phyloP scores from a whole-genome alignment of 2,113 vertebrate species.

The Malaclemys terrapin region DNA sequence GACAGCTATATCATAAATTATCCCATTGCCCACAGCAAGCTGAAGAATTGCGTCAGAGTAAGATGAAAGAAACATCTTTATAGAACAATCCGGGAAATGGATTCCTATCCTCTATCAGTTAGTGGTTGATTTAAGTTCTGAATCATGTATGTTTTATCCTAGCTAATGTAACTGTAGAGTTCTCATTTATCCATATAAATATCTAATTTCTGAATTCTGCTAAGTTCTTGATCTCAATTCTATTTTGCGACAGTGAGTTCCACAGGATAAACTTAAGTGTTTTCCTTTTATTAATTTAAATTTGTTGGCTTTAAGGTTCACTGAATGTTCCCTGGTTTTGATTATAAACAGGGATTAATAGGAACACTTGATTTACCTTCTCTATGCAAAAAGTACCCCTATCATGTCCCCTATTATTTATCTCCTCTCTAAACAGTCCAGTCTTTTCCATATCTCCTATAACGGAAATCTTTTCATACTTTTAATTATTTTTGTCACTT shows the following conservation, averaged over 20 bases:
- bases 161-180: background rate
- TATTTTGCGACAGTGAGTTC: background rate
- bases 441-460: background rate
- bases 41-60: background rate
- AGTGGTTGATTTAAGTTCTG: accelerated
- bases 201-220: background rate
- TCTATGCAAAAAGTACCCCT: background rate
- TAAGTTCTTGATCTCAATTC: background rate
- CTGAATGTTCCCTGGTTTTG: background rate
- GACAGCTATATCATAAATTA: background rate
- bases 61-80: background rate
- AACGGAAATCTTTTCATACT: background rate
- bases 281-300: background rate
- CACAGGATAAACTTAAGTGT: background rate
- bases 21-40: background rate
- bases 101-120: background rate
- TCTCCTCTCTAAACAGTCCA: background rate
- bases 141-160: background rate
- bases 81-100: background rate
- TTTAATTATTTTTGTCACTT: background rate
- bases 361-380: background rate
- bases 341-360: background rate
- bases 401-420: background rate
- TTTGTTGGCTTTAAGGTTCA: background rate
- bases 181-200: background rate